Conservation (phyloP, 2,797 vertebrate species). For the Nyctibius grandis region DNA sequence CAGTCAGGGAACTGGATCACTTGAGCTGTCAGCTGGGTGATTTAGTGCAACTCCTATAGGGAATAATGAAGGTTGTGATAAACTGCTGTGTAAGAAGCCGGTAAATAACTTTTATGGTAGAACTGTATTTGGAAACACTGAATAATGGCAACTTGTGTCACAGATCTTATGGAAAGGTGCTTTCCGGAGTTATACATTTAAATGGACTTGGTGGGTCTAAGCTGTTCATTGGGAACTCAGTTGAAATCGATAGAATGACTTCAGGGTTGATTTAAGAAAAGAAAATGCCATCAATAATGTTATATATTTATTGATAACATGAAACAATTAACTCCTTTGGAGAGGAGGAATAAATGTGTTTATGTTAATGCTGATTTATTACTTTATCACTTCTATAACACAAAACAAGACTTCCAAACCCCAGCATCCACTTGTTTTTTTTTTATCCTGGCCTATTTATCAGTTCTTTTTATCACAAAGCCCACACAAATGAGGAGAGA, state of each 20-base stretch:
- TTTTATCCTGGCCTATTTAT: slow-evolving; percentile 54
- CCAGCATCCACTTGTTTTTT: background rate
- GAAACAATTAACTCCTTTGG: slow-evolving; percentile 31
- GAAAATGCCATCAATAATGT: slow-evolving; percentile 22
- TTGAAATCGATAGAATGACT: slow-evolving; percentile 6
- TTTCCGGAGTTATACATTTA: slow-evolving; percentile 26
- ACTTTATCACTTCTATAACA: slow-evolving; percentile 12
- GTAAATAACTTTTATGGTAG: slow-evolving; percentile 57
- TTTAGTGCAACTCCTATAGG: slow-evolving; percentile 36
- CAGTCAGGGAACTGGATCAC: slow-evolving; percentile 42
- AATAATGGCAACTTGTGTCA: slow-evolving; percentile 35
- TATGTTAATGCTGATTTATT: slow-evolving; percentile 51
- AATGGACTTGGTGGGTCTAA: background rate
- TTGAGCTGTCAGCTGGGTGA: slow-evolving; percentile 49
- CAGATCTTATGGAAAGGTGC: slow-evolving; percentile 23
- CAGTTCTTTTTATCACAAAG: slow-evolving; percentile 24
- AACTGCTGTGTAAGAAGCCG: slow-evolving; percentile 37
- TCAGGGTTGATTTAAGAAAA: slow-evolving; percentile 27
- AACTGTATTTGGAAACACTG: slow-evolving; percentile 41
- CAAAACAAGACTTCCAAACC: slow-evolving; percentile 1
- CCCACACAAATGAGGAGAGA: slow-evolving; percentile 23
- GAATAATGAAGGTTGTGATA: slow-evolving; percentile 61
- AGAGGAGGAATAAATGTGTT: slow-evolving; percentile 31
- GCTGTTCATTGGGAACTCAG: background rate
- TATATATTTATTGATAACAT: slow-evolving; percentile 22